phyloP scores from a whole-genome alignment of 1,140 invertebrate species.

The Caenorhabditis briggsae region DNA sequence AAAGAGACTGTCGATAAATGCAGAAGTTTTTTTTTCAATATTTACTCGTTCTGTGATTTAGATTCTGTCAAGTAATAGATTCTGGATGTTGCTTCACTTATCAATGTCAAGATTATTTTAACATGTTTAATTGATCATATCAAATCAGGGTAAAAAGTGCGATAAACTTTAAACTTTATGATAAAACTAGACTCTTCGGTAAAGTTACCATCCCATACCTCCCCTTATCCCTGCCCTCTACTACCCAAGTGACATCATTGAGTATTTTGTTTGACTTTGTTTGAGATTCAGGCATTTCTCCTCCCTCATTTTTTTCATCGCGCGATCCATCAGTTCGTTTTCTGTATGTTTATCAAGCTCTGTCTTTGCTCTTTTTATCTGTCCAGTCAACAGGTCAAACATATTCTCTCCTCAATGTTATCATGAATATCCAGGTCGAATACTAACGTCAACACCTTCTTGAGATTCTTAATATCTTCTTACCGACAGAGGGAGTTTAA shows the following conservation, averaged over 20 bases:
- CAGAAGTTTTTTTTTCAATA: too few relatives aligned
- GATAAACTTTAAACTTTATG: neutral
- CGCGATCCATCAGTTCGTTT: conserved; percentile 29
- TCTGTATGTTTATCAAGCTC: conserved; percentile 38
- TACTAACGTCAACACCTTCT: neutral
- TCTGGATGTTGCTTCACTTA: neutral
- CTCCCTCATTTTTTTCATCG: neutral
- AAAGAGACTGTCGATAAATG: too few relatives aligned
- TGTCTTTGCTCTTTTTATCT: neutral
- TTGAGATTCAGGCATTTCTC: conserved; percentile 23
- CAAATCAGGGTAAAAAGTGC: too few relatives aligned
- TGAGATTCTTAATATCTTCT: neutral
- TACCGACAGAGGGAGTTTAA: neutral
- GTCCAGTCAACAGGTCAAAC: neutral
- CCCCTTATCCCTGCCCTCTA: neutral
- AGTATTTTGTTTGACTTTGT: conserved; percentile 37
- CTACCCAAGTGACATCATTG: neutral
- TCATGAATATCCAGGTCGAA: neutral
- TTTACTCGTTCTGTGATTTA: too few relatives aligned
- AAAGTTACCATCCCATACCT: neutral
- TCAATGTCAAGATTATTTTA: too few relatives aligned
- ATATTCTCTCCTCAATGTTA: neutral
- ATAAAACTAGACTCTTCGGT: neutral
- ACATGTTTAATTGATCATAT: too few relatives aligned
- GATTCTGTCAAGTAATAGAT: neutral